Conservation (phyloP, 2,888 invertebrate genomes). For the Hartigia nigra region DNA sequence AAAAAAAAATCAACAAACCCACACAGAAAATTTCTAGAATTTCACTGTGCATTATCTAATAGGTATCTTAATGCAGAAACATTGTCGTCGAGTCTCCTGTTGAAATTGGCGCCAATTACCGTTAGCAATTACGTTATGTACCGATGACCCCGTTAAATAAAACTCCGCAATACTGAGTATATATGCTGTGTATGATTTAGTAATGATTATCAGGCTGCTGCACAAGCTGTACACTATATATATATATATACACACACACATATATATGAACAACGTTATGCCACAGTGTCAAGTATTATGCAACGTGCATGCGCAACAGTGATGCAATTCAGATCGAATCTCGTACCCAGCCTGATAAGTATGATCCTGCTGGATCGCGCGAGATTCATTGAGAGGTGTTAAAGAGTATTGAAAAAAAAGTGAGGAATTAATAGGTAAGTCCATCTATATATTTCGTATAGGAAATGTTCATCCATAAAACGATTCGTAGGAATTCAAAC, state of each 20-base stretch:
- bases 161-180: constrained; percentile 31
- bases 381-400: background rate
- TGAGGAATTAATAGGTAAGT: background rate
- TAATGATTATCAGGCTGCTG: constrained; percentile 9
- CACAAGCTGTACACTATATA: constrained; percentile 26
- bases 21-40: background rate
- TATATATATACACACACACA: background rate
- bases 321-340: constrained; percentile 53
- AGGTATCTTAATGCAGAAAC: background rate
- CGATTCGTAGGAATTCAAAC: background rate
- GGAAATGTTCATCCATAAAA: background rate
- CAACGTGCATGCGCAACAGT: constrained; percentile 41
- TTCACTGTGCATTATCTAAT: background rate
- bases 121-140: constrained; percentile 30
- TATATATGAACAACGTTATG: constrained; percentile 22
- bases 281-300: constrained; percentile 42
- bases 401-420: background rate
- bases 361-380: background rate
- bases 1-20: background rate
- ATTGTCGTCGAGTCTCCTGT: background rate
- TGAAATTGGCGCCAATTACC: constrained; percentile 17
- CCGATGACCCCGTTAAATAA: constrained; percentile 35
- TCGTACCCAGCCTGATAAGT: constrained; percentile 36
- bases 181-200: constrained; percentile 31
- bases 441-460: background rate